Base-by-base conservation (phyloP, 53 echinoderm and acorn worm species). In the Holothuria leucospilota region DNA sequence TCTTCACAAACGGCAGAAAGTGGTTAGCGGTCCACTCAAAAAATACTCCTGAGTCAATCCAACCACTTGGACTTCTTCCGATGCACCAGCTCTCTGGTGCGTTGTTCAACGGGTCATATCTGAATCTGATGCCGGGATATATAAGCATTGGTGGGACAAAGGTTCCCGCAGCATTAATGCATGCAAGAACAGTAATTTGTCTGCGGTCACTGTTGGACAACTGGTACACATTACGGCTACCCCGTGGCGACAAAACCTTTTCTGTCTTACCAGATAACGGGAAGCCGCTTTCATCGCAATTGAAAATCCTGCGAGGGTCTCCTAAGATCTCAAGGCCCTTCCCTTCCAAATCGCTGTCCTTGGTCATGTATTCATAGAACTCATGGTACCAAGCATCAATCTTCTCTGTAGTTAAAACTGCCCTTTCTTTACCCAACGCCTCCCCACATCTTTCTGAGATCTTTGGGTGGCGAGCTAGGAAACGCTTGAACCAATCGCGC, bases 21-120 rank as follows among this genome's bases (percentile, higher is more conserved):
- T 87, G 87, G 56, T 87, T 87, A 12, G 87, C 79, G 8, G 49
- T 39, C 87, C 87, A 87, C 24, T 87, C 79, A 27, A 8, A 79
- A 29, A 87, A 87, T 12, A 87, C 65, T 8, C 65, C 80, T 10
- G 25, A 38, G 12, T 87, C 87, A 13, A 87, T 87, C 87, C 87
- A 87, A 0, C 87, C 80, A 2, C 34, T 27, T 29, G 63, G 34
- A 56, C 79, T 87, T 25, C 87, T 65, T 42, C 87, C 87, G 4
- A 87, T 25, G 40, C 63, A 78, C 61, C 80, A 80, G 29, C 34
- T 39, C 1, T 86, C 86, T 21, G 86, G 86, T 13, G 73, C 63
- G 13, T 67, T 65, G 12, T 21, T 26, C 53, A 87, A 41, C 16
- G 87, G 87, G 15, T 87, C 49, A 27, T 87, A 87, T 20, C 46